Percentiles rank a stretch among this genome's conserved stretches.
Evolutionary conservation across 30 jellyfish, hydroid and myxozoan genomes (phyloP).

Genomic region (Sanderia malayensis): DNA sequence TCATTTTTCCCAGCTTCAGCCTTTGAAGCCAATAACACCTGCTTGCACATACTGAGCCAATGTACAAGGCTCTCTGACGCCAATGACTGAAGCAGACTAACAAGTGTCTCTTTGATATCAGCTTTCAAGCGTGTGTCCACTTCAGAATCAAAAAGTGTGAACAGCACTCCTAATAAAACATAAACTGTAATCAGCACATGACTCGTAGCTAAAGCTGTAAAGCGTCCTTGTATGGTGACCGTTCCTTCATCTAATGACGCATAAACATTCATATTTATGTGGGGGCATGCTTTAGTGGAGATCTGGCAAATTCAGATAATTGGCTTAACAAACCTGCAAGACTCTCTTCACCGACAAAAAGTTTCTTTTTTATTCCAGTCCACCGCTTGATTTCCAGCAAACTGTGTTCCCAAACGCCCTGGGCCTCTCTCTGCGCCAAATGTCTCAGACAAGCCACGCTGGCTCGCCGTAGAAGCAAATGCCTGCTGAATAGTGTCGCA

Average conservation of each 20-base stretch:
- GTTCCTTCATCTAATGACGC: no score
- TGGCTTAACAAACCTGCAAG: conserved; percentile 61
- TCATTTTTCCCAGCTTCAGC: conserved; percentile 62
- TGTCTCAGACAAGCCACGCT: conserved; percentile 96
- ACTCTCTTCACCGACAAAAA: conserved; percentile 81
- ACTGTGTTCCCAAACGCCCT: conserved; percentile 82
- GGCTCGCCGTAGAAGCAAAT: conserved; percentile 89
- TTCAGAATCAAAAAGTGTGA: conserved; percentile 87
- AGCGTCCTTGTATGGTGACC: no score
- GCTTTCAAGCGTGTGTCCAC: conserved; percentile 80
- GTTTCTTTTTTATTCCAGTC: conserved; percentile 58
- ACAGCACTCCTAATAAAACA: conserved; percentile 86
- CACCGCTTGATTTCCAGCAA: conserved; percentile 61
- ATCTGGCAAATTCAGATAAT: no score
- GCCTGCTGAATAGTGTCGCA: conserved; percentile 76
- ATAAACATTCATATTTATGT: no score
- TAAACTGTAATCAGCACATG: no score
- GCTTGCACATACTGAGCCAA: conserved; percentile 97
- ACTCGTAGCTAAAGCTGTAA: no score
- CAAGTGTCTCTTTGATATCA: conserved; percentile 88
- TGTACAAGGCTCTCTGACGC: conserved; percentile 77
- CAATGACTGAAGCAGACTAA: conserved; percentile 74
- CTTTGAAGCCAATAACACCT: conserved; percentile 93
- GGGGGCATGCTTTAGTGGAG: no score
- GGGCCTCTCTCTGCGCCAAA: conserved; percentile 96